phyloP scores from a whole-genome alignment of 2,888 invertebrate genomes.

The Plagodis dolabraria region DNA sequence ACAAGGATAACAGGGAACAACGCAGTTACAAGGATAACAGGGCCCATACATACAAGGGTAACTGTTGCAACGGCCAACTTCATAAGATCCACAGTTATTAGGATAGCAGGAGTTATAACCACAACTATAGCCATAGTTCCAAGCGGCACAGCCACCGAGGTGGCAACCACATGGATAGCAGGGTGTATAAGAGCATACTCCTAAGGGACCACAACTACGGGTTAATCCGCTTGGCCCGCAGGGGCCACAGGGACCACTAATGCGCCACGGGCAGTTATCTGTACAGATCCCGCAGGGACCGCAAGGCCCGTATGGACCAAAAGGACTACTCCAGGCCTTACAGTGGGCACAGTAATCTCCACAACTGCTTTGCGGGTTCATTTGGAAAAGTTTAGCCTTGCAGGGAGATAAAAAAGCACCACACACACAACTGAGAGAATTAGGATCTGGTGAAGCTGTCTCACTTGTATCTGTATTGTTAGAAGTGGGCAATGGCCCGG shows the following conservation, averaged over 20 bases:
- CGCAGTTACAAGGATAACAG: neutral
- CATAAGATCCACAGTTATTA: neutral
- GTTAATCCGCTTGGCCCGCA: slow-evolving; percentile 5
- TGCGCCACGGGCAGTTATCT: slow-evolving; percentile 26
- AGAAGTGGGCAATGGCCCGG: no score
- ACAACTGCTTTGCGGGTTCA: slow-evolving; percentile 3
- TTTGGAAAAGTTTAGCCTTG: slow-evolving; percentile 35
- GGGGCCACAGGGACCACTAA: neutral
- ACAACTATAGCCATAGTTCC: slow-evolving; percentile 1
- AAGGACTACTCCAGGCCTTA: slow-evolving; percentile 29
- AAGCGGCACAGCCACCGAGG: neutral
- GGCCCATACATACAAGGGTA: slow-evolving; percentile 1
- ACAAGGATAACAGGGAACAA: neutral
- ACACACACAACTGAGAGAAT: no score
- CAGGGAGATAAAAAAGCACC: slow-evolving; percentile 47
- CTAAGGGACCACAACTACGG: slow-evolving; percentile 2
- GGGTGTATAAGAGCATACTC: neutral
- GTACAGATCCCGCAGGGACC: slow-evolving; percentile 25
- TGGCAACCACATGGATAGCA: neutral
- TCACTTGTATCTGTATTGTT: no score
- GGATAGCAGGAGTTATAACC: neutral
- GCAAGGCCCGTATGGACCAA: slow-evolving; percentile 41
- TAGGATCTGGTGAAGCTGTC: no score
- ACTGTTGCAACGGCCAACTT: slow-evolving; percentile 6
- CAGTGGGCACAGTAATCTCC: neutral